Conservation (phyloP, 2,797 vertebrate species). For the Neosalanx taihuensis region DNA sequence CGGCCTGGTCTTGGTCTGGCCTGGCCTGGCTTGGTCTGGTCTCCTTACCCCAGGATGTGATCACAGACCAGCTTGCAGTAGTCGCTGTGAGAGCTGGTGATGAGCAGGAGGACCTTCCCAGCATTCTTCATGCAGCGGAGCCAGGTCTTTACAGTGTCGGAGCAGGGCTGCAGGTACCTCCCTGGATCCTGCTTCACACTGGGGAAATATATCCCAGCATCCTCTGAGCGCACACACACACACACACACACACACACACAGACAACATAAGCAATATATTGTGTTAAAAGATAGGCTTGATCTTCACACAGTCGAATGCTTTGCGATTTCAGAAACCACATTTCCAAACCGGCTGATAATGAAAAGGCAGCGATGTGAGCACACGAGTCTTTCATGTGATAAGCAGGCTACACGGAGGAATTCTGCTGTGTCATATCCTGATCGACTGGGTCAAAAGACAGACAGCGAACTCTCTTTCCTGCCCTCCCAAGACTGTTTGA, state of each 20-base stretch:
- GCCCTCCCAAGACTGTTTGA: conserved; percentile 4
- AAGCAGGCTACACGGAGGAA: no score
- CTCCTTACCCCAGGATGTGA: conserved; percentile 85
- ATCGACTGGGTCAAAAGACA: neutral
- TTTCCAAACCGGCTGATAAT: no score
- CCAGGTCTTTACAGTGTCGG: conserved; percentile 87
- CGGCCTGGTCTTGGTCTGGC: conserved; percentile 10
- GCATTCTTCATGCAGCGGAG: conserved; percentile 84
- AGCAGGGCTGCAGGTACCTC: conserved; percentile 86
- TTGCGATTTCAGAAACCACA: no score
- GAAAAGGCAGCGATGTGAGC: no score
- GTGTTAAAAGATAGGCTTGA: no score
- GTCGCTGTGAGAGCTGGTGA: conserved; percentile 95
- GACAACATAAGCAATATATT: no score
- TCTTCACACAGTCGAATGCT: no score
- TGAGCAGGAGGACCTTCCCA: conserved; percentile 87
- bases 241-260: no score
- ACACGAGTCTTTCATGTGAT: no score
- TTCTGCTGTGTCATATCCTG: conserved; percentile 3
- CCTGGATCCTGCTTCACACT: conserved; percentile 85
- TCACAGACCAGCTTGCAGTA: conserved; percentile 92
- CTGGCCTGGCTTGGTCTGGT: neutral
- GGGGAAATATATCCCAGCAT: conserved; percentile 89
- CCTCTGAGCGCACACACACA: conserved; percentile 73
- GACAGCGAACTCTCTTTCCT: neutral